phyloP scores from a whole-genome alignment of 1,140 invertebrate genomes.

The Ooceraea biroi region DNA sequence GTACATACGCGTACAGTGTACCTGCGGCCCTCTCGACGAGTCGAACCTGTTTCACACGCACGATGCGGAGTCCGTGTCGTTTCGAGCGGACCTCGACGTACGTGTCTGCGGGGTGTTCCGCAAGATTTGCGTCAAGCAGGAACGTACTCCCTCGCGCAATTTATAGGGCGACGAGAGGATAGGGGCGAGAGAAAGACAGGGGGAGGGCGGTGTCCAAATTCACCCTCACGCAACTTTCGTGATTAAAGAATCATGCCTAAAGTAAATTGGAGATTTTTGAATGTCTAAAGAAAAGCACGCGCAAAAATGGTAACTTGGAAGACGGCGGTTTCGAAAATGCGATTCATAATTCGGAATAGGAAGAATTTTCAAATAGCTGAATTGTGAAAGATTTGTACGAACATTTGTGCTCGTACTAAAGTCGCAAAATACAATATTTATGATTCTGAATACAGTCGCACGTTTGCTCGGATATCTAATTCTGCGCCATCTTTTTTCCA shows the following conservation, averaged over 20 bases:
- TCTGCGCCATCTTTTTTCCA: constrained; percentile 39
- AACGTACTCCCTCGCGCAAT: not conserved
- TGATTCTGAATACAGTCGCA: no score
- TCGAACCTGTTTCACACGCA: constrained; percentile 67
- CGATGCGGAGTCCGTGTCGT: constrained; percentile 62
- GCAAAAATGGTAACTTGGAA: not conserved
- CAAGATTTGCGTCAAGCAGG: constrained; percentile 44
- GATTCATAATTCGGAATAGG: not conserved
- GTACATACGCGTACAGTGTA: constrained; percentile 45
- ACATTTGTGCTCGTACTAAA: no score
- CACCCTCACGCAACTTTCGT: no score
- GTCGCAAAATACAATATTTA: no score
- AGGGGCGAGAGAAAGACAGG: no score
- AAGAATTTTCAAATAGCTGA: no score
- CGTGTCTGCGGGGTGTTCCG: constrained; percentile 45
- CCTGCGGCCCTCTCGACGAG: constrained; percentile 68
- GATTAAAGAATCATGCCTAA: not conserved
- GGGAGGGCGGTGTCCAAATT: no score
- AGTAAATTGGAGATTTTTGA: not conserved
- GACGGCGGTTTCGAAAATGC: not conserved
- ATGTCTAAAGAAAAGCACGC: no score
- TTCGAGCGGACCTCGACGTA: constrained; percentile 43
- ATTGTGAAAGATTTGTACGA: no score
- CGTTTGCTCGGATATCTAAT: no score
- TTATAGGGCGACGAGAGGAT: not conserved